A percentile compares a stretch with the other conserved stretches of the same genome.
These are phyloP conservation scores for Eulemur rubriventer DNA, from an alignment of 2,797 vertebrate species.

Conservation along the genomic window DNA sequence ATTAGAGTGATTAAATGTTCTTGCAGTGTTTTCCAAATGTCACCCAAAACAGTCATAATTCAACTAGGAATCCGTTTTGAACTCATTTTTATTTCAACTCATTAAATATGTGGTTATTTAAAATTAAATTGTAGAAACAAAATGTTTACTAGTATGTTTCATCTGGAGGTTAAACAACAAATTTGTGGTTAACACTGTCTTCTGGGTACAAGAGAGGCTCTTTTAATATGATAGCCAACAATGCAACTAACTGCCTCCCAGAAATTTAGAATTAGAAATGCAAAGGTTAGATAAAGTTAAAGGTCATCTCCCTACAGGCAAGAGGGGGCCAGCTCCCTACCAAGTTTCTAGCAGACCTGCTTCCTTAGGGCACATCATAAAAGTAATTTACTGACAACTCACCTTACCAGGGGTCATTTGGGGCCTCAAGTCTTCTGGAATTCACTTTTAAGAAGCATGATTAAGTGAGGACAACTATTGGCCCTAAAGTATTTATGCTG, in stretches of 20 bases:
- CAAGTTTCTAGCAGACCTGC: constrained; percentile 59
- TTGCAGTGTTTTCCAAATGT: neutral
- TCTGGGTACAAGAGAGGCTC: neutral
- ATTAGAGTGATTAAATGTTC: constrained; percentile 9
- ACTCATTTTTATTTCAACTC: constrained; percentile 39
- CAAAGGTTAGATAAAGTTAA: constrained; percentile 73
- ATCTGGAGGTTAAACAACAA: neutral
- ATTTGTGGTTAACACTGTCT: neutral
- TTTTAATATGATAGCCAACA: constrained; percentile 26
- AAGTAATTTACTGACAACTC: constrained; percentile 82
- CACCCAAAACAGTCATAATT: constrained; percentile 8
- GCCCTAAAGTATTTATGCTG: constrained; percentile 74
- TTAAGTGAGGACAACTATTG: constrained; percentile 73
- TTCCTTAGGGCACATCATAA: constrained; percentile 76
- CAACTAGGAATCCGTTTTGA: constrained; percentile 17
- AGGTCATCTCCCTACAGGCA: constrained; percentile 64
- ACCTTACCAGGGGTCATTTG: constrained; percentile 78
- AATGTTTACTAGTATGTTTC: neutral
- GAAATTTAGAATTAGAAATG: constrained; percentile 65
- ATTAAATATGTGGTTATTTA: constrained; percentile 37
- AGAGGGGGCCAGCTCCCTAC: constrained; percentile 53
- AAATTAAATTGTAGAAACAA: constrained; percentile 48
- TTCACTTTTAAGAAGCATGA: constrained; percentile 81
- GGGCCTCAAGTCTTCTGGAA: constrained; percentile 78
- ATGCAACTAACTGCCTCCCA: constrained; percentile 48